Evolutionary conservation across 2,888 invertebrate genomes (phyloP).

Genomic region (Agrypnus murinus): DNA sequence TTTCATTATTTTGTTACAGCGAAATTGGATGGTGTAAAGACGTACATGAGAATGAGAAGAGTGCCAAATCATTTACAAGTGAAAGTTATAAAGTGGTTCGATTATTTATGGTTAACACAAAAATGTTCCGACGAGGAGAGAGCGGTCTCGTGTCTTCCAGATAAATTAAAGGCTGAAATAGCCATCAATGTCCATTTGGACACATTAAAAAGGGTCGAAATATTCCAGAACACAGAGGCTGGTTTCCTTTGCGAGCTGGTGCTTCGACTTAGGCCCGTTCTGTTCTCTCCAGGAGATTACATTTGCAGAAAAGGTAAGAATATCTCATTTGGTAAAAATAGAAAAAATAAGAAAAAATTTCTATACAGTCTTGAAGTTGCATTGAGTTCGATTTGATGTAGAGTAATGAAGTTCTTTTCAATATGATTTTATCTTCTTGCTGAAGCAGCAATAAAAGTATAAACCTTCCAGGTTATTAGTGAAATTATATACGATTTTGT

Average conservation of each 20-base stretch:
- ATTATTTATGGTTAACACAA: slow-evolving; percentile 98
- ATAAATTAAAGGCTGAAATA: slow-evolving; percentile 98
- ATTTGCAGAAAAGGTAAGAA: slow-evolving; percentile 97
- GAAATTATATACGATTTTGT: no score
- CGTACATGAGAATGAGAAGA: slow-evolving; percentile 97
- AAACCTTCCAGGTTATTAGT: no score
- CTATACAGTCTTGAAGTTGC: slow-evolving; percentile 2
- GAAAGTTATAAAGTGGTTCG: slow-evolving; percentile 99
- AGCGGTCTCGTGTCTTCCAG: slow-evolving; percentile 95
- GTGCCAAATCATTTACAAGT: slow-evolving; percentile 97
- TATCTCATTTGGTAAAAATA: background rate
- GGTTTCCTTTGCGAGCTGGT: slow-evolving; percentile 99
- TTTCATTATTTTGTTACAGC: slow-evolving; percentile 79
- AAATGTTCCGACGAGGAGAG: slow-evolving; percentile 98
- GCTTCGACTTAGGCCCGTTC: slow-evolving; percentile 92
- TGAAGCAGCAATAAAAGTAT: no score
- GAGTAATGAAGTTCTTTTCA: slow-evolving; percentile 24
- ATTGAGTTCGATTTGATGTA: background rate
- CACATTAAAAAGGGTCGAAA: slow-evolving; percentile 97
- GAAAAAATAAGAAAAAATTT: no score
- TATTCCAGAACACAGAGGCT: slow-evolving; percentile 99
- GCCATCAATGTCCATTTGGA: slow-evolving; percentile 99
- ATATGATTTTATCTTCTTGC: background rate
- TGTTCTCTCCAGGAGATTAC: slow-evolving; percentile 98
- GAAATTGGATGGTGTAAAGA: slow-evolving; percentile 98